Evolutionary conservation across 2,797 vertebrate species (phyloP), one percentile per base, ranked within the genome.

Genomic region (Bucorvus abyssinicus): DNA sequence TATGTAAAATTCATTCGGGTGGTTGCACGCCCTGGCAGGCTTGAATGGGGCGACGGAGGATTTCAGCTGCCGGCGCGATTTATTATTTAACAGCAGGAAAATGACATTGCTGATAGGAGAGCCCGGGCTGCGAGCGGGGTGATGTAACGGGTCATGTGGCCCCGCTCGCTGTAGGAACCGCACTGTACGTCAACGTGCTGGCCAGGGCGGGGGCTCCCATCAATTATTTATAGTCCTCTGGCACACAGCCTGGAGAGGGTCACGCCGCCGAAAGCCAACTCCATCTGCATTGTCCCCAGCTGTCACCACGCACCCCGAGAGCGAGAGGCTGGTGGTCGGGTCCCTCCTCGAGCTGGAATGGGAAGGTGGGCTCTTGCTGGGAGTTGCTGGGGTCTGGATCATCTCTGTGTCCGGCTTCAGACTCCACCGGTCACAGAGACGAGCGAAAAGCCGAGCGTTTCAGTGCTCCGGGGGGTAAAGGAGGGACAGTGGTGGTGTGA

Each of bases 161-260:
- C 97, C 97, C 76, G 89, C 96, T 96, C 89, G 94, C 97, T 95
- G 96, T 86, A 95, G 96, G 97, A 92, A 82, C 98, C 96, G 96
- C 96, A 97, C 97, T 96, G 94, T 97, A 94, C 97, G 98, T 98
- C 97, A 98, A 95, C 89, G 96, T 69, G 95, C 95, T 98, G 98
- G 97, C 97, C 97, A 96, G 97, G 98, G 97, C 97, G 98, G 97
- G 91, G 98, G 98, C 95, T 91, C 97, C 98, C 97, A 98, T 99
- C 98, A 98, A 99, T 99, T 98, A 99, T 99, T 99, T 97, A 99
- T 97, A 91, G 96, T 92, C 97, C 98, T 97, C 98, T 98, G 95
- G 98, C 98, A 94, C 89, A 84, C 95, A 84, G 97, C 97, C 97
- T 93, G 82, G 73, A 94, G 93, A 96, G 97, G 97, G 97, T 97